Base-by-base conservation (phyloP, 2,888 invertebrate genomes). In the Hipparchia semele region DNA sequence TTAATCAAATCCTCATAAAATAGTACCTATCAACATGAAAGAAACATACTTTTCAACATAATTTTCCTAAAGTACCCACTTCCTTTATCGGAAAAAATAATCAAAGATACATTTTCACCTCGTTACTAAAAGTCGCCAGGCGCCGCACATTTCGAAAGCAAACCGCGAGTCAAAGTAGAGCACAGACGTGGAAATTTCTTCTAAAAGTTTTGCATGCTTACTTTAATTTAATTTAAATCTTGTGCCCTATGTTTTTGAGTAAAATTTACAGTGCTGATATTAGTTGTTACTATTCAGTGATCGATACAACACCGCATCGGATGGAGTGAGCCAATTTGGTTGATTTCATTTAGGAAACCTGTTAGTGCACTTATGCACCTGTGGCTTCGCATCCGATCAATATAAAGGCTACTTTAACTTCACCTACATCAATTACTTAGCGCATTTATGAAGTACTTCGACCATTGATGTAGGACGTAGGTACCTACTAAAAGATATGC, bases 301-400 rank as follows among this genome's bases (percentile, higher is more conserved):
- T 65, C 65, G 65, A 65, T 65, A 65, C 13, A 46, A 62, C 56
- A 23, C 77, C 85, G 86, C 86, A 85, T 84, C 80, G 82, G 82
- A 81, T 83, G 82, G 83, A 87, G 86, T 83, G 51, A 7, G 65
- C 88, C 88, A 90, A 90, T 90, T 90, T 87, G 85, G 83, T 83
- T 85, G 86, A 87, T 88, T 90, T 87, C 87, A 86, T 88, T 86
- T 85, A 82, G 83, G 84, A 68, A 71, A 45, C 68, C 59, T 68
- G 59, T 71, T 71, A 49, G 71, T 68, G 58, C 73, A 62, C 68
- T 58, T 68, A 64, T 71, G 68, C 65, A 53, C 65, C 65, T 65
- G 65, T 53, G 53, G 65, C 65, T 53, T 65, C 65, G 9, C 23
- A n/a, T 13, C 13, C 46, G 7, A 2, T 4, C 1, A 7, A 46